Base-by-base conservation (phyloP, 2,888 invertebrate species). In the Phyllotreta cruciferae region DNA sequence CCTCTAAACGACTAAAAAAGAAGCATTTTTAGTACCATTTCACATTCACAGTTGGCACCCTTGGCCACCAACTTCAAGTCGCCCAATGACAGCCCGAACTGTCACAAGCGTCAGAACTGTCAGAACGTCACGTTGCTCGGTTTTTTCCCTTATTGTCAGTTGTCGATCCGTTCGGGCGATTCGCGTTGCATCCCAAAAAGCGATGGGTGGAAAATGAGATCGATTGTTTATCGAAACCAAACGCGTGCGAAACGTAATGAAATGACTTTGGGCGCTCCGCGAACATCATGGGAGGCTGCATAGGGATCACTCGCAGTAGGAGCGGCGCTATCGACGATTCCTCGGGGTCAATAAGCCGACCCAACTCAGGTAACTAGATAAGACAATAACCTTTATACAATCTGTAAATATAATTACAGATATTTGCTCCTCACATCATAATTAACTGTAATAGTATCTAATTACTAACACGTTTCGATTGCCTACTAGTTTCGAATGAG, bases 231-330 rank as follows among this genome's bases (percentile, higher is more conserved):
- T 66, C 64, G 65, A 57, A 62, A 70, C 61, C 49, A 53, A 64
- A 62, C 66, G 63, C 56, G 66, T 64, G 67, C 71, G 65, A 70
- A 68, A 68, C 60, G 68, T 71, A 67, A 78, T 83, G 83, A 83
- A 81, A 84, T 84, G 83, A 81, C 81, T 80, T 79, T 79, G 80
- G 80, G 75, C 75, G 73, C 73, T 71, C 74, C 84, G 50, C 63
- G 81, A 84, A 82, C 85, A 89, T 83, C 83, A 93, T 93, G 93
- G 93, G 93, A 82, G 92, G 93, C 81, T 93, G 93, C 85, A 91
- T 93, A 85, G 92, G 92, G 82, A 88, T 91, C 82, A 89, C 90
- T 80, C 88, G 91, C 81, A 88, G 88, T 80, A 89, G 92, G 82
- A 91, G 90, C 83, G 91, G 90, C 80, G 91, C 90, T 73, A 90